Evolutionary conservation across 1,140 invertebrate species (phyloP).

Genomic region (Muscidifurax raptorellus): DNA sequence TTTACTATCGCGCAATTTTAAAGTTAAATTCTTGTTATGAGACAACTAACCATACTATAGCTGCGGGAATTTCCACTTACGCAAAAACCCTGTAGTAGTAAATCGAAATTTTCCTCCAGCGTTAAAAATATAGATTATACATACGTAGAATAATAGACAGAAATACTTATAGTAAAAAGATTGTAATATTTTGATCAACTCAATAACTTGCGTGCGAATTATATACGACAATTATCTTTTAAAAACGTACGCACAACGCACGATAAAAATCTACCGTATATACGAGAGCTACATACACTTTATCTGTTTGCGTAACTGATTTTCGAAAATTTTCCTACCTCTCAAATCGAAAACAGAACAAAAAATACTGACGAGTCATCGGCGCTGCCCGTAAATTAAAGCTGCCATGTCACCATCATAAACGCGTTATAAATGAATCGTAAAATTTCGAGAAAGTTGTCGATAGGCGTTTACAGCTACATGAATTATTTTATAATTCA

Average conservation of each 20-base stretch:
- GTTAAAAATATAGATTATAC: not conserved
- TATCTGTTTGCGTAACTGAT: not conserved
- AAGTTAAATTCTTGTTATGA: no score
- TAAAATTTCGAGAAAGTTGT: no score
- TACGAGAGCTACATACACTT: not conserved
- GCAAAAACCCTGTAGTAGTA: not conserved
- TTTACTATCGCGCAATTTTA: no score
- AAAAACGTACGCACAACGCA: not conserved
- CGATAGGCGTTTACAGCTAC: no score
- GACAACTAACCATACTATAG: no score
- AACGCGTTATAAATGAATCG: not conserved
- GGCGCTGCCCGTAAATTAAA: not conserved
- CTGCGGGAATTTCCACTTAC: no score
- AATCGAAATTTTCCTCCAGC: not conserved
- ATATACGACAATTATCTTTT: not conserved
- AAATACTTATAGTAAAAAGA: not conserved
- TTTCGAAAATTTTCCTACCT: conserved; percentile 3
- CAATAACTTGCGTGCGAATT: not conserved
- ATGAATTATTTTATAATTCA: no score
- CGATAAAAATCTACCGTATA: not conserved
- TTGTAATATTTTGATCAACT: not conserved
- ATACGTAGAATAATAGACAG: not conserved
- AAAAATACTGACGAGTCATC: not conserved
- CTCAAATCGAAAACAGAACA: not conserved
- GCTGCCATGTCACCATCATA: not conserved